Percentiles rank a stretch among this genome's conserved stretches.
Evolutionary conservation across 1,140 invertebrate genomes (phyloP).

Genomic region (Augochlora pura): DNA sequence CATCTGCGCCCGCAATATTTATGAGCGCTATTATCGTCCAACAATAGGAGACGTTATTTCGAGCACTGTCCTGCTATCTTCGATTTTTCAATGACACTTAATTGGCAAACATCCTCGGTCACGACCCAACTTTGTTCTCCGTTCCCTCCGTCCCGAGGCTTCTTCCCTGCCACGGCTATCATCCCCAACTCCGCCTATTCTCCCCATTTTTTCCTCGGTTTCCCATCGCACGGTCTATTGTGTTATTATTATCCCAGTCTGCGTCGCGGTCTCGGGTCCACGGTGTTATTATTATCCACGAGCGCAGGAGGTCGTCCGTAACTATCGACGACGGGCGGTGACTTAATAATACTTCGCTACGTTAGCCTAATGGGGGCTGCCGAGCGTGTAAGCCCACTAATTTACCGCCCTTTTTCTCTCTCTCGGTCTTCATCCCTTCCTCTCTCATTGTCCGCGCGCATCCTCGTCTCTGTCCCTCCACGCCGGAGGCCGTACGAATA

Average conservation of each 20-base stretch:
- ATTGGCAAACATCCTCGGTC: constrained; percentile 40
- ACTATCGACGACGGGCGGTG: constrained; percentile 69
- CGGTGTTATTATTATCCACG: constrained; percentile 70
- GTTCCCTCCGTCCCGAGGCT: neutral
- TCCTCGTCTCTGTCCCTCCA: constrained; percentile 3
- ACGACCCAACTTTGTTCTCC: constrained; percentile 4
- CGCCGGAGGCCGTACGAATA: neutral
- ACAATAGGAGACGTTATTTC: constrained; percentile 17
- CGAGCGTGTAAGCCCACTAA: constrained; percentile 74
- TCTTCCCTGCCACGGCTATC: constrained; percentile 11
- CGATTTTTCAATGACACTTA: constrained; percentile 46
- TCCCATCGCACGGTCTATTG: constrained; percentile 58
- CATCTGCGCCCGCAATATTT: neutral
- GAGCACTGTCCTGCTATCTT: constrained; percentile 7
- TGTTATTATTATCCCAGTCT: constrained; percentile 61
- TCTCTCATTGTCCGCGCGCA: constrained; percentile 26
- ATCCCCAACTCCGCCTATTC: constrained; percentile 12
- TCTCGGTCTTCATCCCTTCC: constrained; percentile 29
- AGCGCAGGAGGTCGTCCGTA: constrained; percentile 69
- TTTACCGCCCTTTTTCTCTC: constrained; percentile 62
- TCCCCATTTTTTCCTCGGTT: constrained; percentile 39
- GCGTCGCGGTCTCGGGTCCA: constrained; percentile 53
- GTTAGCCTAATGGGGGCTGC: constrained; percentile 73
- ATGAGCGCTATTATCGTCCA: neutral
- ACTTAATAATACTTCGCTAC: constrained; percentile 75